Conservation (phyloP, 2,888 invertebrate genomes). For the Hypomecis atomaria region DNA sequence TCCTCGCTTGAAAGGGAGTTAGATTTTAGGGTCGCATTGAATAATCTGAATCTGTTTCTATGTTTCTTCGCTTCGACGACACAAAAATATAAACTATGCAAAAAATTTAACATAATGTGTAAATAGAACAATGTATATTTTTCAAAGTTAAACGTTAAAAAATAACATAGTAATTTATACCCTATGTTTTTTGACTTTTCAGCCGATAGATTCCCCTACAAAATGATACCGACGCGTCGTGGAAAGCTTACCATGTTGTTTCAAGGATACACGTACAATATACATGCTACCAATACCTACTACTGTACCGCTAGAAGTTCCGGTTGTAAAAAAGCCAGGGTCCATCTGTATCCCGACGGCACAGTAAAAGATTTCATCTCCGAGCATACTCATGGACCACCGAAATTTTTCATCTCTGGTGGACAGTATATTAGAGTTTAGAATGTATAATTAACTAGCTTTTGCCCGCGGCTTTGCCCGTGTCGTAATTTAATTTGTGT, state of each 20-base stretch:
- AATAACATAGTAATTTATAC: too few relatives aligned
- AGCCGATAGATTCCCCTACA: constrained; percentile 2
- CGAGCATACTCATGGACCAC: constrained; percentile 22
- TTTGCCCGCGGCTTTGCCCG: too few relatives aligned
- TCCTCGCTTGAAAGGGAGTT: too few relatives aligned
- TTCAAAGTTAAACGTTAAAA: too few relatives aligned
- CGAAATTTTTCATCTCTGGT: constrained; percentile 1
- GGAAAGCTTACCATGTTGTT: constrained; percentile 5
- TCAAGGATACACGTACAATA: constrained; percentile 10
- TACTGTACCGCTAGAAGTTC: constrained; percentile 43
- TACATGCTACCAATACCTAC: constrained; percentile 27
- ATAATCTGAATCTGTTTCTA: too few relatives aligned
- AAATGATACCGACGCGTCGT: constrained; percentile 3
- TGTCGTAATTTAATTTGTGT: too few relatives aligned
- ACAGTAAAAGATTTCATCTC: constrained; percentile 36
- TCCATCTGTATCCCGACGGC: constrained; percentile 40
- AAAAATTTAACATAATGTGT: too few relatives aligned
- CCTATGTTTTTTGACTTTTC: not conserved
- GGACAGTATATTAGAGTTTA: constrained; percentile 5
- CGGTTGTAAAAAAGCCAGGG: constrained; percentile 47
- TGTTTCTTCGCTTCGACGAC: too few relatives aligned
- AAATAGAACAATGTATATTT: too few relatives aligned
- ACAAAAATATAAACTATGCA: too few relatives aligned
- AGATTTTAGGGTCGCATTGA: too few relatives aligned
- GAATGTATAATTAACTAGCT: not conserved